Percentiles rank a stretch among this genome's conserved stretches.
Conservation (phyloP, 2,888 invertebrate genomes). For the Spicauda simplicius region DNA sequence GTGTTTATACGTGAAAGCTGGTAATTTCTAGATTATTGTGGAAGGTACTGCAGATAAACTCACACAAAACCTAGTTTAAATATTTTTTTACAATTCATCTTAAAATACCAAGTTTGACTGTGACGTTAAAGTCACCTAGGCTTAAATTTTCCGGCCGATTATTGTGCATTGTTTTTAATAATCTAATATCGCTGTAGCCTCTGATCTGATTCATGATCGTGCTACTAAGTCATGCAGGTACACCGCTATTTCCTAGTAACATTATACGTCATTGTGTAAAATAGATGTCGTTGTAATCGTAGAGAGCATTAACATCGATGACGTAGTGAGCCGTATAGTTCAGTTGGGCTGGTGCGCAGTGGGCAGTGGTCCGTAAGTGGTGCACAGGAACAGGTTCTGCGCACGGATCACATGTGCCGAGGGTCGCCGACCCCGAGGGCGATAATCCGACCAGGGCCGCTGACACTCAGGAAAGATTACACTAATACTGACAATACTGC, state of each 20-base stretch:
- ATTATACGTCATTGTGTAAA: too few relatives aligned
- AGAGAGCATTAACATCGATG: constrained; percentile 38
- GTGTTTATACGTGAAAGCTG: not conserved
- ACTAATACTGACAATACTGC: constrained; percentile 42
- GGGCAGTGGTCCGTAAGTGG: constrained; percentile 62
- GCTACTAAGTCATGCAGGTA: too few relatives aligned
- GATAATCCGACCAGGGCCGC: constrained; percentile 63
- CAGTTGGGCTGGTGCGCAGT: constrained; percentile 48
- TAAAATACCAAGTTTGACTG: not conserved
- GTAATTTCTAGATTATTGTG: too few relatives aligned
- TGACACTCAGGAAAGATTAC: constrained; percentile 52
- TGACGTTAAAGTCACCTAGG: too few relatives aligned
- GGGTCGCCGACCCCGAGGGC: constrained; percentile 70
- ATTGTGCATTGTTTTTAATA: too few relatives aligned
- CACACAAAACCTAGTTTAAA: too few relatives aligned
- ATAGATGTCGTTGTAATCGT: not conserved
- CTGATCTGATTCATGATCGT: too few relatives aligned
- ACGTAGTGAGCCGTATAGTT: constrained; percentile 39
- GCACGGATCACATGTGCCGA: constrained; percentile 72
- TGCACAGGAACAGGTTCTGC: constrained; percentile 76
- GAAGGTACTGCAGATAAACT: too few relatives aligned
- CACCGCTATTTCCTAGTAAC: too few relatives aligned
- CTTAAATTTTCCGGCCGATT: too few relatives aligned
- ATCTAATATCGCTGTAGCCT: too few relatives aligned
- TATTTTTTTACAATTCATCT: not conserved